Evolutionary conservation across 2,113 vertebrate genomes (phyloP).

Genomic region (Crotalus helleri): DNA sequence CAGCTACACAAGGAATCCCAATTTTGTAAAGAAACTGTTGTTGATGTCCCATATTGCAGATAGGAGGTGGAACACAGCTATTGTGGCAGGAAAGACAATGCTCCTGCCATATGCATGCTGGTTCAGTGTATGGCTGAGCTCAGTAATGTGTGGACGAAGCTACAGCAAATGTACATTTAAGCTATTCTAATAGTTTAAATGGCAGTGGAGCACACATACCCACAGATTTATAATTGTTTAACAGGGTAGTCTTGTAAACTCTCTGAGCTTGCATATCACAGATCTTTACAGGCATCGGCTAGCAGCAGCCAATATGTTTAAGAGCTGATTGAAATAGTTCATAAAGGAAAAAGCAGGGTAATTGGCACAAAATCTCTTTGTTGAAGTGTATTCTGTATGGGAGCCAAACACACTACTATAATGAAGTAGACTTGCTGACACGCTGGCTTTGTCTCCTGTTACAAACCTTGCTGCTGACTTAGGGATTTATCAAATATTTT

Average conservation of each 20-base stretch:
- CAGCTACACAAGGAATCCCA: not conserved
- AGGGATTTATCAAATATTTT: slow-evolving; percentile 7
- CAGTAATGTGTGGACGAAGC: not conserved
- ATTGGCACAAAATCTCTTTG: not conserved
- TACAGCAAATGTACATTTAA: not conserved
- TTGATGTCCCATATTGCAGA: not conserved
- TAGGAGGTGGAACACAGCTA: not conserved
- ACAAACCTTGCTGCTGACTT: slow-evolving; percentile 4
- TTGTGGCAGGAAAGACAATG: not conserved
- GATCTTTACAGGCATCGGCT: not conserved
- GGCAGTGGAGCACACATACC: not conserved
- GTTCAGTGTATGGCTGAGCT: not conserved
- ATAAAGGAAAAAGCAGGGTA: slow-evolving; percentile 6
- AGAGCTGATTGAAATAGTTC: not conserved
- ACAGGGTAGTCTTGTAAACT: not conserved
- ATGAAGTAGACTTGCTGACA: slow-evolving; percentile 21
- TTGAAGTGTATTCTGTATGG: slow-evolving; percentile 4
- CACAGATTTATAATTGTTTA: not conserved
- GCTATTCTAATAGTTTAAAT: not conserved
- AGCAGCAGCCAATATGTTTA: not conserved
- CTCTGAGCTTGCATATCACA: not conserved
- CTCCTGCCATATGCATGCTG: not conserved
- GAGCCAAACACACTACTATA: not conserved
- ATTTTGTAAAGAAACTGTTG: not conserved
- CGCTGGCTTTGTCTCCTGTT: slow-evolving; percentile 11